Percentiles rank a stretch among this genome's conserved stretches.
phyloP scores from a whole-genome alignment of 2,797 vertebrate genomes.

The Pantherophis vulpinus region DNA sequence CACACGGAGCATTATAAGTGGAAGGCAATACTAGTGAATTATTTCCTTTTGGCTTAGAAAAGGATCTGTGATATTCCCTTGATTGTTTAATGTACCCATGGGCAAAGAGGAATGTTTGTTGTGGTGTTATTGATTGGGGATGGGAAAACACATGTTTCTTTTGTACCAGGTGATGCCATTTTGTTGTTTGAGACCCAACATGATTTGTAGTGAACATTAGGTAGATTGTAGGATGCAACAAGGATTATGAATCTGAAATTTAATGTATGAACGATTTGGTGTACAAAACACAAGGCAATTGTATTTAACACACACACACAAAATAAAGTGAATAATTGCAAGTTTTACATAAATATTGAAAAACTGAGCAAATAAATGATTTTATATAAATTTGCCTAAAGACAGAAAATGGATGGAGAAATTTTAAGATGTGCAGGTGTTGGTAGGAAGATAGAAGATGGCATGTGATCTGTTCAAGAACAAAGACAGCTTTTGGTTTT shows the following conservation, averaged over 20 bases:
- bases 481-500: background rate
- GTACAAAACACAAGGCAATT: background rate
- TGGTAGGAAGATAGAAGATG: background rate
- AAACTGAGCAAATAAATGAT: background rate
- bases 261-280: background rate
- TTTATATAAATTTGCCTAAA: background rate
- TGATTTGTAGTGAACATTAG: background rate
- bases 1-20: background rate
- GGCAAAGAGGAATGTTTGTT: background rate
- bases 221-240: background rate
- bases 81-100: background rate
- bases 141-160: background rate
- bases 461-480: background rate
- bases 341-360: background rate
- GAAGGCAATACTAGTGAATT: background rate
- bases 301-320: background rate
- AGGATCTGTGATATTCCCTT: background rate
- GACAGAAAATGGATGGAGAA: background rate
- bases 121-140: background rate
- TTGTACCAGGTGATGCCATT: background rate
- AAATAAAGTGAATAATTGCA: background rate
- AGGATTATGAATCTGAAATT: background rate
- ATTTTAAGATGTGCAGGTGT: background rate
- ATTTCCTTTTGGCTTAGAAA: background rate
- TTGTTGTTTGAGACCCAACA: background rate